These are phyloP conservation scores for Apistogramma diplotaenia DNA, from an alignment of 2,113 vertebrate species.

Conservation along the genomic window DNA sequence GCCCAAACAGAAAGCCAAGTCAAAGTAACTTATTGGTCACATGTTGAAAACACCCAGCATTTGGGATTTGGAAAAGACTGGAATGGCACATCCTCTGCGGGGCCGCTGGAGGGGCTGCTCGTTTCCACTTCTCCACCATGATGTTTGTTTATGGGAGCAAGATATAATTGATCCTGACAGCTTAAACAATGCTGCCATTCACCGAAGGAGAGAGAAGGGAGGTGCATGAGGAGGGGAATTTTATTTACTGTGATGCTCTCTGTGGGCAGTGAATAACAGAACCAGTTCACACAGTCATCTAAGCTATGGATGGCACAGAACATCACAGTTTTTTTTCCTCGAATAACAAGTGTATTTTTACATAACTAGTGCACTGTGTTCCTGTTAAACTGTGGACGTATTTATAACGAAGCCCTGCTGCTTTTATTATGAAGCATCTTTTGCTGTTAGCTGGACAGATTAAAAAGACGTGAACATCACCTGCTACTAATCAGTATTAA, in stretches of 20 bases:
- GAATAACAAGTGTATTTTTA: slow-evolving; percentile 36
- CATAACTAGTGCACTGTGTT: slow-evolving; percentile 7
- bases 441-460: not conserved
- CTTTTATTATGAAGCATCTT: not conserved
- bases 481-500: slow-evolving; percentile 8
- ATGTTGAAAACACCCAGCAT: not conserved
- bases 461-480: not conserved
- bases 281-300: slow-evolving; percentile 45
- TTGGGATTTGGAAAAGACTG: slow-evolving; percentile 46
- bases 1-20: slow-evolving; percentile 73
- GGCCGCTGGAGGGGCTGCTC: slow-evolving; percentile 41
- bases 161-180: slow-evolving; percentile 60
- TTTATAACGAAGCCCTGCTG: slow-evolving; percentile 1
- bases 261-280: slow-evolving; percentile 24
- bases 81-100: slow-evolving; percentile 41
- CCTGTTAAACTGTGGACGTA: slow-evolving; percentile 17
- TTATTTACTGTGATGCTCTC: slow-evolving; percentile 53
- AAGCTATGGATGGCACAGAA: slow-evolving; percentile 6
- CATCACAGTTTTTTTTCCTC: not conserved
- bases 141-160: slow-evolving; percentile 61
- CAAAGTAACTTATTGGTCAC: slow-evolving; percentile 62
- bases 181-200: slow-evolving; percentile 67
- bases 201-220: slow-evolving; percentile 25
- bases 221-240: slow-evolving; percentile 40
- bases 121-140: slow-evolving; percentile 45